Conservation (phyloP, 2,797 vertebrate genomes). For the Megalops cyprinoides region DNA sequence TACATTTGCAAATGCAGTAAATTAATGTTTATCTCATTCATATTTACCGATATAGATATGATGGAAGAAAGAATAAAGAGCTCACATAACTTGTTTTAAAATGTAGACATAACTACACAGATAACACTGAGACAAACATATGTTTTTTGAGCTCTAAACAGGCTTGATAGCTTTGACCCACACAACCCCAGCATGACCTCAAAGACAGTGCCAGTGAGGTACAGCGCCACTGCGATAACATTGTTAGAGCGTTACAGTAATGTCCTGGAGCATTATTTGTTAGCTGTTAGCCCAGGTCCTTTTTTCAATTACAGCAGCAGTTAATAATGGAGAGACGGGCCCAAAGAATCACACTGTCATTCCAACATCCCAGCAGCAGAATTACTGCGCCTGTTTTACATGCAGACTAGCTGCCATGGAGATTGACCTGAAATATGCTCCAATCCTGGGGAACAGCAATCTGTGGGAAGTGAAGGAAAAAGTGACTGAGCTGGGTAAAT, state of each 20-base stretch:
- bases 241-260: not conserved
- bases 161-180: not conserved
- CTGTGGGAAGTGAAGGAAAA: not conserved
- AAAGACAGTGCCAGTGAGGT: not conserved
- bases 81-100: no score
- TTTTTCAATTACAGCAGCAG: not conserved
- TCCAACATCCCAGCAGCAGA: not conserved
- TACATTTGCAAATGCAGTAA: no score
- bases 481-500: not conserved
- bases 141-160: not conserved
- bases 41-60: no score
- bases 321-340: not conserved
- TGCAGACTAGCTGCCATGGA: not conserved
- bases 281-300: not conserved
- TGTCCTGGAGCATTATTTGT: not conserved
- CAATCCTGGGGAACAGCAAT: not conserved
- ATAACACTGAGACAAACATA: not conserved
- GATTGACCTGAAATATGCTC: not conserved
- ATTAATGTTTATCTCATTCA: no score
- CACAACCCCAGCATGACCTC: not conserved
- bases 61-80: no score
- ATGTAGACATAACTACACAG: no score
- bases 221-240: not conserved
- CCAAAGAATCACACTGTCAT: not conserved
- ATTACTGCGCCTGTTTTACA: not conserved